Conservation (phyloP, 2,113 vertebrate species). For the Neotoma lepida region DNA sequence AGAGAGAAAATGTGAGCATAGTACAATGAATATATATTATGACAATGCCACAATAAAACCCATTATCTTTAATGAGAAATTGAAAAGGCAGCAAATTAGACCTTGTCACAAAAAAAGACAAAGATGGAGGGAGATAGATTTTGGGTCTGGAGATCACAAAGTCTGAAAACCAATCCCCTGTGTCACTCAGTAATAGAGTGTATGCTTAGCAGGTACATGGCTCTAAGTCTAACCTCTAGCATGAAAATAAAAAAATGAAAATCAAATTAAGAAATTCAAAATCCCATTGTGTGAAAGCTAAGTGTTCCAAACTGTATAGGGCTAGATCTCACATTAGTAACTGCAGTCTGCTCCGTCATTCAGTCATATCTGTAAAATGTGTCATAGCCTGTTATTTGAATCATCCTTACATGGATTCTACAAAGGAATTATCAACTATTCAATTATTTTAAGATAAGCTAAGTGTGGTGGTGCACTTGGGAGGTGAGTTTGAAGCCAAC, state of each 20-base stretch:
- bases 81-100: neutral
- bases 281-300: neutral
- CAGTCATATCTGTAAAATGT: neutral
- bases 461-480: neutral
- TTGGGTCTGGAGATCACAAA: neutral
- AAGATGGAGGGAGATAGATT: neutral
- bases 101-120: neutral
- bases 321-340: neutral
- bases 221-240: neutral
- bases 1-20: neutral
- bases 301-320: neutral
- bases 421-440: neutral
- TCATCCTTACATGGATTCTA: neutral
- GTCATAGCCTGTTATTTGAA: neutral
- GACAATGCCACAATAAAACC: neutral
- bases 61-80: neutral
- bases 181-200: neutral
- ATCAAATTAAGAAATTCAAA: neutral
- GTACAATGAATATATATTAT: neutral
- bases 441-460: slow-evolving; percentile 12
- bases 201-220: neutral
- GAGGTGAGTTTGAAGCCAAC: neutral
- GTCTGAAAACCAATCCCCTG: neutral
- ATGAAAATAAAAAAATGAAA: neutral
- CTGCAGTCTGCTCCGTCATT: slow-evolving; percentile 10